A percentile compares a stretch with the other conserved stretches of the same genome.
Conservation (phyloP, 2,888 invertebrate species). For the Homarus gammarus region DNA sequence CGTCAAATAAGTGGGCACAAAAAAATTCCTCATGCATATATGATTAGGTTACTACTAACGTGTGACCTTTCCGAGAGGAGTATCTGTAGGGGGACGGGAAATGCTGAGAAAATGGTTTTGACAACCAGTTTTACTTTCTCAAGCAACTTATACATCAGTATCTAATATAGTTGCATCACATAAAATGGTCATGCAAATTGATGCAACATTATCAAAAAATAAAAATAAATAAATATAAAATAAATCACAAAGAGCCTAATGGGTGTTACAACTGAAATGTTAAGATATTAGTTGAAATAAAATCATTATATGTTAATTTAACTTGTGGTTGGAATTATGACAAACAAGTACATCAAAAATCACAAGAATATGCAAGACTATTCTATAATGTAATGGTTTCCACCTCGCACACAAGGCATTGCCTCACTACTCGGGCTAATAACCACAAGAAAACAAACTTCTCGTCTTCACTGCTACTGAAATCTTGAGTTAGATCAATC, state of each 20-base stretch:
- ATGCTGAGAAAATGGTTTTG: conserved; percentile 45
- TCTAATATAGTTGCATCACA: conserved; percentile 8
- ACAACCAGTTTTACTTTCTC: not conserved
- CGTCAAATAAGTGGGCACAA: conserved; percentile 5
- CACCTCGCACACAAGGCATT: conserved; percentile 28
- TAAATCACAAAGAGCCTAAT: no score
- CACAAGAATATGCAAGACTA: conserved; percentile 21
- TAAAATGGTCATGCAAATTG: conserved; percentile 45
- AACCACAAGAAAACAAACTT: conserved; percentile 68
- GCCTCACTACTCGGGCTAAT: conserved; percentile 63
- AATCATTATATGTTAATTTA: not conserved
- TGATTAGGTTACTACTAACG: conserved; percentile 72
- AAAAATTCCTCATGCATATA: conserved; percentile 13
- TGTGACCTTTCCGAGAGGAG: conserved; percentile 73
- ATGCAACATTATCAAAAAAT: conserved; percentile 21
- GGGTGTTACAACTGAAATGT: conserved; percentile 9
- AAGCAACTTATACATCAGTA: conserved; percentile 28
- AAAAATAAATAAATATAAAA: conserved; percentile 5
- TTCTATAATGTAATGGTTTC: conserved; percentile 10
- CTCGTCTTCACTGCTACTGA: conserved; percentile 73
- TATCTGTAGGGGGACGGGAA: conserved; percentile 69
- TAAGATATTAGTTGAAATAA: conserved; percentile 23
- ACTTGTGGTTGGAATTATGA: not conserved
- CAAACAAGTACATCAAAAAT: not conserved
- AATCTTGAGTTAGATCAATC: conserved; percentile 68